Evolutionary conservation across 2,797 vertebrate species (phyloP), one percentile per base, ranked within the genome.

Genomic region (Cossypha niveicapilla): DNA sequence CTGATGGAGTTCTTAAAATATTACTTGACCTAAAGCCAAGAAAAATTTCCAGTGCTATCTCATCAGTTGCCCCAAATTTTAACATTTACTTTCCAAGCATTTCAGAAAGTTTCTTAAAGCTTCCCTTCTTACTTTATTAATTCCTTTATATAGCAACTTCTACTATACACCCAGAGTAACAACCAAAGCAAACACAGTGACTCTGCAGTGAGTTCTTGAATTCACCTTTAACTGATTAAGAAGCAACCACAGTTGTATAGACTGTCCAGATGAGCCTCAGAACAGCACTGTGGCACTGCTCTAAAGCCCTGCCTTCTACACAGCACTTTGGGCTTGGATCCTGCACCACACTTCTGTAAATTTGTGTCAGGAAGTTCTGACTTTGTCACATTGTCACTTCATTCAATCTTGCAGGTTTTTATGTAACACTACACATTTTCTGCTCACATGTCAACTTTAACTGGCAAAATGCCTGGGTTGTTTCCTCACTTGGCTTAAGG

Each of bases 1-100:
- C 93, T 53, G 54, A 94, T 86, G 77, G 83, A 34, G 25, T 66
- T 75, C 93, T 90, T 78, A 86, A 96, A 96, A 94, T 88, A 96
- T 27, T 77, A 66, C 51, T 90, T 90, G 73, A 86, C 86, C 86
- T 88, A 68, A 74, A 94, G 91, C 79, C 42, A 83, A 57, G 84
- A 73, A 91, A 87, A 70, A n/a, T 48, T 68, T 66, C 72, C 70
- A 67, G 19, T 51, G 53, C 22, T 45, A 66, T 89, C 67, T 82
- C 60, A 60, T 80, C 87, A 53, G 68, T 54, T 83, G 78, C 65
- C 54, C 37, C 76, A 53, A 74, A 85, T 47, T 57, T 54, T 34
- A 76, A 58, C 42, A 54, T 72, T 56, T 77, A 17, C 23, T 86
- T 88, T 16, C 44, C 58, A 68, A 80, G 41, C 70, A 62, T 37